Evolutionary conservation across 2,797 vertebrate genomes (phyloP).

Genomic region (Pampus argenteus): DNA sequence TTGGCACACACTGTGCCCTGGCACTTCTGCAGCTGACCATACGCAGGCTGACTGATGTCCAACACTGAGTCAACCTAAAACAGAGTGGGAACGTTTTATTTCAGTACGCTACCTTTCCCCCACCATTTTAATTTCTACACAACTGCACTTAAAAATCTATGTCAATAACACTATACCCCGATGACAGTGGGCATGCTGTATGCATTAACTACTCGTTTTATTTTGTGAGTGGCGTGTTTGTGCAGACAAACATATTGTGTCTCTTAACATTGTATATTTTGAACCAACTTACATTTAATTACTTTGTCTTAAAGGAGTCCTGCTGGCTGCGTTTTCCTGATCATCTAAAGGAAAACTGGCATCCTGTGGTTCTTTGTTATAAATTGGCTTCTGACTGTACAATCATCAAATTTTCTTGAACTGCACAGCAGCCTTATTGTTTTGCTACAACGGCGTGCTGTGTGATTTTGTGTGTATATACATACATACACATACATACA

Average conservation of each 20-base stretch:
- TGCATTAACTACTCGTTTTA: neutral
- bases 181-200: neutral
- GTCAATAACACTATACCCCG: neutral
- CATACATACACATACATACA: no score
- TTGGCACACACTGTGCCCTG: constrained; percentile 89
- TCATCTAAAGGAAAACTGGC: constrained; percentile 14
- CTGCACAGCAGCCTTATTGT: constrained; percentile 5
- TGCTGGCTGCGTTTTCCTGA: constrained; percentile 28
- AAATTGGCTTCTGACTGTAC: neutral
- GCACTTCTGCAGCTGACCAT: constrained; percentile 91
- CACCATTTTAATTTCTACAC: neutral
- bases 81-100: constrained; percentile 26
- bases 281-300: constrained; percentile 13
- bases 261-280: neutral
- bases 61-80: constrained; percentile 89
- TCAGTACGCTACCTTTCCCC: neutral
- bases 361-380: no score
- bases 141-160: constrained; percentile 1
- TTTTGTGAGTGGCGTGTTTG: neutral
- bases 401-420: constrained; percentile 14
- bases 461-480: constrained; percentile 17
- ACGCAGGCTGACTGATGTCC: constrained; percentile 94
- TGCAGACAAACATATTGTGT: neutral
- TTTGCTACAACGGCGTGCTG: neutral
- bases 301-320: constrained; percentile 21